Conservation (phyloP, 1,140 invertebrate species). For the Vanessa tameamea region DNA sequence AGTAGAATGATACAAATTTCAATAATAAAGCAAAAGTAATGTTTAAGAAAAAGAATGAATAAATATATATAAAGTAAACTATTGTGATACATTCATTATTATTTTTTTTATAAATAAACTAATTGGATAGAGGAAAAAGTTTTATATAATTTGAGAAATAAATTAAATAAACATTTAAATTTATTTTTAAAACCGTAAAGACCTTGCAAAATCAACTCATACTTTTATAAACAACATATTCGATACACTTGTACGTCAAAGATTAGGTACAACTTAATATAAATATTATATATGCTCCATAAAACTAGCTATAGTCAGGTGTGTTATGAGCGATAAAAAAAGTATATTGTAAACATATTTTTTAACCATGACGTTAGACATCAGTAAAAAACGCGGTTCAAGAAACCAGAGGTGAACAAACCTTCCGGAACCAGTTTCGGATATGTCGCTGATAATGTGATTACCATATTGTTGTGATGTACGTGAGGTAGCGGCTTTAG, state of each 20-base stretch:
- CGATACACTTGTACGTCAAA: neutral
- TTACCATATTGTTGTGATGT: slow-evolving; percentile 47
- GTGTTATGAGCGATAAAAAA: slow-evolving; percentile 1
- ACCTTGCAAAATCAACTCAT: neutral
- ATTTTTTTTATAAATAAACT: no score
- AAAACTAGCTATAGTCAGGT: slow-evolving; percentile 7
- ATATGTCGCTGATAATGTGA: slow-evolving; percentile 51
- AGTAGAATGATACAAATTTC: no score
- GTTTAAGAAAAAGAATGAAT: no score
- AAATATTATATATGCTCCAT: neutral
- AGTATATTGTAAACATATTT: slow-evolving; percentile 19
- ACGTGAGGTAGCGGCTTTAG: slow-evolving; percentile 25
- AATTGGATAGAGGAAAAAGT: no score
- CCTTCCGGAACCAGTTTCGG: slow-evolving; percentile 53
- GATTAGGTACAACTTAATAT: neutral
- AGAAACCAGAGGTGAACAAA: slow-evolving; percentile 58
- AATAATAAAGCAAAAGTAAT: no score
- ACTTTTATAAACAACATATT: neutral
- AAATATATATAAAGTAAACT: no score
- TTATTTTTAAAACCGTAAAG: neutral
- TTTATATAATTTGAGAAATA: no score
- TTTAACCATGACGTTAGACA: slow-evolving; percentile 12
- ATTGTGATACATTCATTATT: no score
- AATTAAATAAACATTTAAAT: neutral
- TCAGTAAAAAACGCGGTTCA: slow-evolving; percentile 48